A percentile compares a stretch with the other conserved stretches of the same genome.
These are phyloP conservation scores for Thaumetopoea pityocampa DNA, from an alignment of 1,140 invertebrate genomes.

Conservation along the genomic window DNA sequence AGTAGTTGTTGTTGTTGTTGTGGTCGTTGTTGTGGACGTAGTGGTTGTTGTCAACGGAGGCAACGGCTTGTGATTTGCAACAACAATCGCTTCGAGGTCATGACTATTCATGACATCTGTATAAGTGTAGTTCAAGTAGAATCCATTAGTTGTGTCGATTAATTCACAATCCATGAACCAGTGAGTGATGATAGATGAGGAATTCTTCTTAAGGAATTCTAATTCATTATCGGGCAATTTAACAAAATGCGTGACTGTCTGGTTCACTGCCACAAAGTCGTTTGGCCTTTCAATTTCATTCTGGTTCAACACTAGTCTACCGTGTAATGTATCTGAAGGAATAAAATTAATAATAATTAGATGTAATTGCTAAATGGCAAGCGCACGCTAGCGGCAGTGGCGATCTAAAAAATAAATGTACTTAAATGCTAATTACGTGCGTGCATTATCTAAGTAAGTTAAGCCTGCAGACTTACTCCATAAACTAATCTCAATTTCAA, in stretches of 20 bases:
- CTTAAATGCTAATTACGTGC: too few relatives aligned
- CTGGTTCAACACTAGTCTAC: slow-evolving; percentile 79
- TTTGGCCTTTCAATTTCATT: slow-evolving; percentile 74
- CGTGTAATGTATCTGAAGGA: slow-evolving; percentile 79
- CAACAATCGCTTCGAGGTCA: slow-evolving; percentile 81
- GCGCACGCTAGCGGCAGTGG: too few relatives aligned
- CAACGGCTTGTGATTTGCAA: slow-evolving; percentile 80
- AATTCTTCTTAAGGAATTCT: slow-evolving; percentile 77
- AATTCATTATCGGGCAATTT: slow-evolving; percentile 77
- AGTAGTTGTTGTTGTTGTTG: slow-evolving; percentile 71
- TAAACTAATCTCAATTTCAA: too few relatives aligned
- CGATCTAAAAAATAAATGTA: too few relatives aligned
- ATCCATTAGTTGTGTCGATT: slow-evolving; percentile 79
- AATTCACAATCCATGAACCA: slow-evolving; percentile 88
- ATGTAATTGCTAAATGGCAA: too few relatives aligned
- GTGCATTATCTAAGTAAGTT: too few relatives aligned
- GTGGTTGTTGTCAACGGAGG: slow-evolving; percentile 78
- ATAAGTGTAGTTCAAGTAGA: slow-evolving; percentile 80
- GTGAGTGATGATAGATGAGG: slow-evolving; percentile 80
- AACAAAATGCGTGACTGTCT: slow-evolving; percentile 77
- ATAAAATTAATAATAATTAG: too few relatives aligned
- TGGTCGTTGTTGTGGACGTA: slow-evolving; percentile 76
- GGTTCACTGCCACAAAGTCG: slow-evolving; percentile 79
- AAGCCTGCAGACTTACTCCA: too few relatives aligned
- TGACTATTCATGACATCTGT: slow-evolving; percentile 77